Conservation (phyloP, 2,888 invertebrate genomes). For the Lycaena phlaeas region DNA sequence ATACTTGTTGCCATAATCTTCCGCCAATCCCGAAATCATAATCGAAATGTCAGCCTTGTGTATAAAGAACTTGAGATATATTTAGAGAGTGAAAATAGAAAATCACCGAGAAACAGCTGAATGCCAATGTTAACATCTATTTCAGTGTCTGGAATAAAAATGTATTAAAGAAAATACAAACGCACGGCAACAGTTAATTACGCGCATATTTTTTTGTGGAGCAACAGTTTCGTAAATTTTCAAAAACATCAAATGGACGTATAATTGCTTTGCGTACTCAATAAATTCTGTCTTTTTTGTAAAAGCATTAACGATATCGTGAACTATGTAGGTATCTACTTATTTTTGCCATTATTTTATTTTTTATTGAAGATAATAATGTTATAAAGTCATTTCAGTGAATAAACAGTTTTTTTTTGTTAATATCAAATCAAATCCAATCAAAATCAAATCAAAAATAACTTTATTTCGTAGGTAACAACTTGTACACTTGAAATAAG, state of each 20-base stretch:
- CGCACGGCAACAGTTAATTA: slow-evolving; percentile 18
- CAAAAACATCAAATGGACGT: slow-evolving; percentile 15
- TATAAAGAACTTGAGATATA: slow-evolving; percentile 40
- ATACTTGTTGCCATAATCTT: no score
- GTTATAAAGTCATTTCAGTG: no score
- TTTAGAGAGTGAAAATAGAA: slow-evolving; percentile 57
- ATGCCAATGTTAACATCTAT: slow-evolving; percentile 64
- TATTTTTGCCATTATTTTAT: no score
- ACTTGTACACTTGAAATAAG: no score
- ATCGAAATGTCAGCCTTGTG: slow-evolving; percentile 50
- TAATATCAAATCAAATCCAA: no score
- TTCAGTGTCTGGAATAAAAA: slow-evolving; percentile 40
- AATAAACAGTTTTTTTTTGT: no score
- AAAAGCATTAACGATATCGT: background rate
- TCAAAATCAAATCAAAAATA: no score
- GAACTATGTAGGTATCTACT: no score
- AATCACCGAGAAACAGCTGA: slow-evolving; percentile 53
- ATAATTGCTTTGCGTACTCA: slow-evolving; percentile 11
- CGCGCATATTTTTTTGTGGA: slow-evolving; percentile 17
- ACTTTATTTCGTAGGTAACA: no score
- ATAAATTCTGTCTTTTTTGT: slow-evolving; percentile 11
- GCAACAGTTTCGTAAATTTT: slow-evolving; percentile 18
- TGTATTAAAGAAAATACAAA: slow-evolving; percentile 27
- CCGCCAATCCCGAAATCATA: slow-evolving; percentile 27
- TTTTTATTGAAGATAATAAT: no score